phyloP scores from a whole-genome alignment of 2,113 vertebrate species.

The Pluvianellus socialis region DNA sequence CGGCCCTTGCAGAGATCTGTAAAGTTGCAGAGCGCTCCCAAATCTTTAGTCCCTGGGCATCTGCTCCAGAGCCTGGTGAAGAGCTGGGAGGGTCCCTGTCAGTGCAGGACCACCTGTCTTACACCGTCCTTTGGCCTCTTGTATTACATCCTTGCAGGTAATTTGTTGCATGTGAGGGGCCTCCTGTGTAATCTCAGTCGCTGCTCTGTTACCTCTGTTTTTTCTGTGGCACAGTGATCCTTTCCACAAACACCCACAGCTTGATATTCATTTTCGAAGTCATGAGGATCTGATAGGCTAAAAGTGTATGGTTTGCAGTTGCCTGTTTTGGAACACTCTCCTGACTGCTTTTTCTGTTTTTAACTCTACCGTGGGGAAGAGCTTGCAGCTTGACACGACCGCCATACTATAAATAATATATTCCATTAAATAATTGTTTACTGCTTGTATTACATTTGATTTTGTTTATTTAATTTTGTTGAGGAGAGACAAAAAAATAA shows the following conservation, averaged over 20 bases:
- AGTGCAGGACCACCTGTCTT: rapidly evolving
- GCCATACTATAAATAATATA: background rate
- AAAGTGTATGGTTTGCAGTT: background rate
- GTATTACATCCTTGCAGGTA: background rate
- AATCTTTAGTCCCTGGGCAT: background rate
- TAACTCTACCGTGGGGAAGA: background rate
- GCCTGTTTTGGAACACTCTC: background rate
- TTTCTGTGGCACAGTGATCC: background rate
- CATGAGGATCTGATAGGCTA: background rate
- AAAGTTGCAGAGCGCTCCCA: background rate
- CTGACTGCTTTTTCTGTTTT: background rate
- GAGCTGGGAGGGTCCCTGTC: background rate
- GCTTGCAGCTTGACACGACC: background rate
- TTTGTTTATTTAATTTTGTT: background rate
- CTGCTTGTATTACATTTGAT: background rate
- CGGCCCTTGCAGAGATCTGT: background rate
- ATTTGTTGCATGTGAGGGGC: background rate
- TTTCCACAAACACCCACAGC: background rate
- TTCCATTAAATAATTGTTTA: background rate
- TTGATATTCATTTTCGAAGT: background rate
- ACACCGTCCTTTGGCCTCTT: background rate
- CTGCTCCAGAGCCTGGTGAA: background rate
- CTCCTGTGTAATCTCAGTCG: background rate
- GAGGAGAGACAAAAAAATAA: background rate
- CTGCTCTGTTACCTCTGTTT: background rate